phyloP scores from a whole-genome alignment of 2,888 invertebrate species.

The Nomada hirtipes region DNA sequence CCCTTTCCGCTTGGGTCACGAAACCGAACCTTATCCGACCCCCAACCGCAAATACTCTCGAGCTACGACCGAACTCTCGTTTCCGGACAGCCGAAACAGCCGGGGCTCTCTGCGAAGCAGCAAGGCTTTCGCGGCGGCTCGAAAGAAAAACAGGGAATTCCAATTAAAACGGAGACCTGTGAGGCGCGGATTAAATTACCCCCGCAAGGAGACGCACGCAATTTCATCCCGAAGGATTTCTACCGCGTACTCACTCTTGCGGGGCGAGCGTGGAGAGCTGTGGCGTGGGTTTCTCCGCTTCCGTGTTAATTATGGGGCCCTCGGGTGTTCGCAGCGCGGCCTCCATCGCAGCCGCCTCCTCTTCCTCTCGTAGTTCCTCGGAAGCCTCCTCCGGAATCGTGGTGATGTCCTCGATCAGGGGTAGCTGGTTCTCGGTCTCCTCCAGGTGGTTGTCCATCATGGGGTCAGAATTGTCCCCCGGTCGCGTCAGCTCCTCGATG shows the following conservation, averaged over 20 bases:
- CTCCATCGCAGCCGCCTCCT: conserved; percentile 84
- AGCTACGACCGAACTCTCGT: not conserved
- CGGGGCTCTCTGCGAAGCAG: not conserved
- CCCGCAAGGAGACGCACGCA: conserved; percentile 18
- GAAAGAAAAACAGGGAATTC: conserved; percentile 7
- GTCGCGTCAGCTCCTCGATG: conserved; percentile 93
- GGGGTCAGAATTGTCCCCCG: conserved; percentile 86
- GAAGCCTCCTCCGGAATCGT: conserved; percentile 86
- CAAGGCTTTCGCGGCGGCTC: no score
- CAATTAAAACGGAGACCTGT: conserved; percentile 38
- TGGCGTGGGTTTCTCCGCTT: conserved; percentile 71
- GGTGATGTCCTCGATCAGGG: conserved; percentile 81
- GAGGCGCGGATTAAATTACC: conserved; percentile 27
- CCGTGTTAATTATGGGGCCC: conserved; percentile 73
- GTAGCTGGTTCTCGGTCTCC: conserved; percentile 78
- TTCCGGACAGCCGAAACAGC: not conserved
- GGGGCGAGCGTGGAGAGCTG: conserved; percentile 50
- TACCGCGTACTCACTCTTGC: conserved; percentile 71
- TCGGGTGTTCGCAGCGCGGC: conserved; percentile 74
- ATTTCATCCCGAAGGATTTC: conserved; percentile 35
- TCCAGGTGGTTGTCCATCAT: conserved; percentile 79
- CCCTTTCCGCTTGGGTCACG: not conserved
- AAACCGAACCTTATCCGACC: not conserved
- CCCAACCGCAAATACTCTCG: not conserved
- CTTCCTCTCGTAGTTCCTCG: conserved; percentile 86